Percentiles rank a stretch among this genome's conserved stretches.
Conservation (phyloP, 2,797 vertebrate genomes). For the Helicolenus hilgendorfi region DNA sequence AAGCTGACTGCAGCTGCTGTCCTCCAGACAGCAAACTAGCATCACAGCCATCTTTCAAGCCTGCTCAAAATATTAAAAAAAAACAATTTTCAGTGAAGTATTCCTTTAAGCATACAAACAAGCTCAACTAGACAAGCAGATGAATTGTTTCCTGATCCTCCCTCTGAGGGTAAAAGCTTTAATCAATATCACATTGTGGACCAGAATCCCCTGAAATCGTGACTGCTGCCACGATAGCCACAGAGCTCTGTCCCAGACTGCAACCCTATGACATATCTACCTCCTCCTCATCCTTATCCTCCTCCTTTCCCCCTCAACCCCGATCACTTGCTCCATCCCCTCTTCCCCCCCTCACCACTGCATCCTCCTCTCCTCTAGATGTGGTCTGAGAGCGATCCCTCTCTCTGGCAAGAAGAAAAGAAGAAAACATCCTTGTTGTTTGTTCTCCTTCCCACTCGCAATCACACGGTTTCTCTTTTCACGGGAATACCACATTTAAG, state of each 20-base stretch:
- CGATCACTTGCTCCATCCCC: background rate
- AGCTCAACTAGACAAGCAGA: constrained; percentile 6
- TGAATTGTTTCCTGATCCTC: constrained; percentile 22
- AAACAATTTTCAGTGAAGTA: background rate
- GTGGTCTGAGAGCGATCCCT: constrained; percentile 48
- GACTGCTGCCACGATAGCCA: constrained; percentile 48
- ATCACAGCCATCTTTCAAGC: background rate
- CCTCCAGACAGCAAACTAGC: background rate
- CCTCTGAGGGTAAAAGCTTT: background rate
- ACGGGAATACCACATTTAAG: constrained; percentile 51
- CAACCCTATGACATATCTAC: constrained; percentile 35
- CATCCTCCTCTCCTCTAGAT: constrained; percentile 38
- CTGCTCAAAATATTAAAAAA: background rate
- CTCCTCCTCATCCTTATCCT: background rate
- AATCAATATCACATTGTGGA: constrained; percentile 51
- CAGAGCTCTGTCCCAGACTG: constrained; percentile 39
- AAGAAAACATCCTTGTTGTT: constrained; percentile 40
- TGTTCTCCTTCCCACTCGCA: constrained; percentile 47
- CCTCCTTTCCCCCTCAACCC: background rate
- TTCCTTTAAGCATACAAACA: background rate
- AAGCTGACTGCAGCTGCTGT: background rate
- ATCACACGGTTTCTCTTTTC: constrained; percentile 27
- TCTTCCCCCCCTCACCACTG: background rate
- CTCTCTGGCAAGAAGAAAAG: constrained; percentile 31
- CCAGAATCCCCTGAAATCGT: constrained; percentile 20